Evolutionary conservation across 2,113 vertebrate genomes (phyloP).

Genomic region (Sylvilagus bachmani): DNA sequence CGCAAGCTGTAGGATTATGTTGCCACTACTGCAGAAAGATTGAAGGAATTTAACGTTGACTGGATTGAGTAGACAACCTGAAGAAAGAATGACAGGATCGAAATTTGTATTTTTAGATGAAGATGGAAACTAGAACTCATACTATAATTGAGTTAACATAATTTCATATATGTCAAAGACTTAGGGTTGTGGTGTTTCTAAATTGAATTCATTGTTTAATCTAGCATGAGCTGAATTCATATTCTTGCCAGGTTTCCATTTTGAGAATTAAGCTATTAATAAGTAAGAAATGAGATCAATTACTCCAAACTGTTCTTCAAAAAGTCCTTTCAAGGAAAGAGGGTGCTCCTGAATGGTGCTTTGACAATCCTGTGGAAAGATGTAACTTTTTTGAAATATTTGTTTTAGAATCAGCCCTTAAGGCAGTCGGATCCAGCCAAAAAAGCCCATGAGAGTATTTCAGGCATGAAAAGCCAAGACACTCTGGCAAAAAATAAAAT

Average conservation of each 20-base stretch:
- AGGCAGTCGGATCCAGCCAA: too few species aligned
- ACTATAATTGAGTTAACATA: not conserved
- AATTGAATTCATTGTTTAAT: not conserved
- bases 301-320: not conserved
- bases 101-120: not conserved
- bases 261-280: not conserved
- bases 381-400: not conserved
- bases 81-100: conserved; percentile 6
- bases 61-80: not conserved
- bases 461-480: too few species aligned
- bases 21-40: not conserved
- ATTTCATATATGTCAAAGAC: not conserved
- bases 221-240: not conserved
- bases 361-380: not conserved
- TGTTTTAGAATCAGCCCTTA: not conserved
- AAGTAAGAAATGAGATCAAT: not conserved
- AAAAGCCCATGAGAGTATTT: too few species aligned
- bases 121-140: not conserved
- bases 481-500: too few species aligned
- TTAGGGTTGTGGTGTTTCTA: not conserved
- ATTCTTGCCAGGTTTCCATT: not conserved
- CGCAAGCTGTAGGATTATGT: not conserved
- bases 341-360: not conserved
- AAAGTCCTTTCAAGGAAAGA: not conserved
- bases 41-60: not conserved